Base-by-base conservation (phyloP, 92 coral and sea anemone species). In the Scolanthus callimorphus region DNA sequence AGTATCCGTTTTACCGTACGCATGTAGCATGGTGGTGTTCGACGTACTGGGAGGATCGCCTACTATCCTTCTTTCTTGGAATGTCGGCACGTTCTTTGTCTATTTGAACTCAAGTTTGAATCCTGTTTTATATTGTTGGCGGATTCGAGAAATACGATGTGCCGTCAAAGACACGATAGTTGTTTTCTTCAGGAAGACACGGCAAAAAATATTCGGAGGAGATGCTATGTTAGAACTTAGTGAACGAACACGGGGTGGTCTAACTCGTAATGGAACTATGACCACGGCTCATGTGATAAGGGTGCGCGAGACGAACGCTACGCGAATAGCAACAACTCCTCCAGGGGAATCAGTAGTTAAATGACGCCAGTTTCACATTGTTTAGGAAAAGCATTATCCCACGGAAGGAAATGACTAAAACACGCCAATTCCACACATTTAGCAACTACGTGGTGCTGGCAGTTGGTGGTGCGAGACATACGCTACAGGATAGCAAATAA, bases 61-160 rank as follows among this genome's bases (percentile, higher is more conserved):
- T 11, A 1, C 41, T 12, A 11, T 46, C 11, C 19, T 30, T n/a
- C 8, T 6, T 4, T 8, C 19, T 20, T 8, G 22, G 20, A 25
- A 21, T 13, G 30, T 27, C 1, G 31, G 29, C 19, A 30, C 31
- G 15, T 17, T 20, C 13, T 30, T 56, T 0, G 62, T 56, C 15
- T 56, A 21, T 31, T 11, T 30, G 0, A 31, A 27, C 20, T 56
- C 62, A 0, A 30, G 29, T 11, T 15, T 56, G 21, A 56, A 56
- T 20, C 62, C 62, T 3, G 8, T 56, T 4, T 12, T 56, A 12
- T 56, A 56, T 23, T 56, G 62, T 25, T 56, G 62, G 62, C 20
- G 45, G 19, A 11, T 56, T 0, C 27, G 43, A 20, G 62, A 56
- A 20, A 15, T 56, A 8, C 62, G 62, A 4, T 4, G 12, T 20